Percentiles rank a stretch among this genome's conserved stretches.
Conservation (phyloP, 1,140 invertebrate genomes). For the Coptotermes formosanus region DNA sequence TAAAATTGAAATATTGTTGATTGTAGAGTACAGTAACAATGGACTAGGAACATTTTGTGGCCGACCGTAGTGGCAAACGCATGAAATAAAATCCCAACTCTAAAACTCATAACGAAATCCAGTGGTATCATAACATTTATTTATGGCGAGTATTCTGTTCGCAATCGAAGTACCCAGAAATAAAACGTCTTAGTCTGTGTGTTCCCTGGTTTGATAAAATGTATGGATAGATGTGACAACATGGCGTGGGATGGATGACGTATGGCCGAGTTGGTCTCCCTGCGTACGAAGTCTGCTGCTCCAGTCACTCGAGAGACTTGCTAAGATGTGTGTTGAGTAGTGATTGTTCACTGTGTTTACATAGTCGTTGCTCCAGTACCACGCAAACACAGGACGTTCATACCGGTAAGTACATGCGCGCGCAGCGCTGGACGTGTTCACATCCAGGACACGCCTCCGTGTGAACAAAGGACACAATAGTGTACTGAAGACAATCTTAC, state of each 20-base stretch:
- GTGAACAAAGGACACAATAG: neutral
- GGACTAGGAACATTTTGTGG: no score
- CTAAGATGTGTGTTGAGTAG: neutral
- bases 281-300: neutral
- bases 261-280: neutral
- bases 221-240: neutral
- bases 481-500: neutral
- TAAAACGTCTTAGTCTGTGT: no score
- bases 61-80: no score
- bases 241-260: neutral
- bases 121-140: no score
- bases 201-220: neutral
- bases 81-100: no score
- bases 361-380: neutral
- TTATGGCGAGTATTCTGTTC: no score
- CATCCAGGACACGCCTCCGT: neutral
- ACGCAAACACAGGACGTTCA: neutral
- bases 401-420: neutral
- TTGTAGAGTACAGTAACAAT: no score
- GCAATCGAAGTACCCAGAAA: no score
- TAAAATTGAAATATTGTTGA: no score
- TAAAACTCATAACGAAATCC: no score
- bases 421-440: neutral
- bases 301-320: neutral
- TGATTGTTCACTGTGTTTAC: neutral